Evolutionary conservation across 2,888 invertebrate species (phyloP).

Genomic region (Trachelus troglodyta): DNA sequence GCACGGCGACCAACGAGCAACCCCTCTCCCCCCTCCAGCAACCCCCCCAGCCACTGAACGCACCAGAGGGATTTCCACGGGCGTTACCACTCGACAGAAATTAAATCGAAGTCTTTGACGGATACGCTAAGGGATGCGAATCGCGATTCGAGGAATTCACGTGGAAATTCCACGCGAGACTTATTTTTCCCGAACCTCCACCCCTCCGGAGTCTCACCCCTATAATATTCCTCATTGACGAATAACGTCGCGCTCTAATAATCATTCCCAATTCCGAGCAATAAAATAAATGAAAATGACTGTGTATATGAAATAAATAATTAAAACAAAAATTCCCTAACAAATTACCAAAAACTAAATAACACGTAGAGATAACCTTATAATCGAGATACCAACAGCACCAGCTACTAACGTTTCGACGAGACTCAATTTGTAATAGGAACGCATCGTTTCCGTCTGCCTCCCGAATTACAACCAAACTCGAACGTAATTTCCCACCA

Average conservation of each 20-base stretch:
- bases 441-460: background rate
- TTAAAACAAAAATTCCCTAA: background rate
- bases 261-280: background rate
- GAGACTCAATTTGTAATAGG: background rate
- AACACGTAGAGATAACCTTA: background rate
- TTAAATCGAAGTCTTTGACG: slow-evolving; percentile 63
- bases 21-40: slow-evolving; percentile 15
- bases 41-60: slow-evolving; percentile 24
- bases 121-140: slow-evolving; percentile 36
- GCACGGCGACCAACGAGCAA: background rate
- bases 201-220: background rate
- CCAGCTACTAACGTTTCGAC: background rate
- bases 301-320: background rate
- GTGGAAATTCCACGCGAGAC: slow-evolving; percentile 16
- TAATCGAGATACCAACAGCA: background rate
- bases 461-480: background rate
- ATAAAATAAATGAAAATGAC: background rate
- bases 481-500: background rate
- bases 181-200: background rate
- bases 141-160: slow-evolving; percentile 29
- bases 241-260: background rate
- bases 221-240: background rate
- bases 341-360: background rate
- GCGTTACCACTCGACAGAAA: slow-evolving; percentile 47
- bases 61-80: slow-evolving; percentile 39